These are phyloP conservation scores for Monarcha castaneiventris DNA, from an alignment of 2,113 vertebrate genomes.

Conservation along the genomic window DNA sequence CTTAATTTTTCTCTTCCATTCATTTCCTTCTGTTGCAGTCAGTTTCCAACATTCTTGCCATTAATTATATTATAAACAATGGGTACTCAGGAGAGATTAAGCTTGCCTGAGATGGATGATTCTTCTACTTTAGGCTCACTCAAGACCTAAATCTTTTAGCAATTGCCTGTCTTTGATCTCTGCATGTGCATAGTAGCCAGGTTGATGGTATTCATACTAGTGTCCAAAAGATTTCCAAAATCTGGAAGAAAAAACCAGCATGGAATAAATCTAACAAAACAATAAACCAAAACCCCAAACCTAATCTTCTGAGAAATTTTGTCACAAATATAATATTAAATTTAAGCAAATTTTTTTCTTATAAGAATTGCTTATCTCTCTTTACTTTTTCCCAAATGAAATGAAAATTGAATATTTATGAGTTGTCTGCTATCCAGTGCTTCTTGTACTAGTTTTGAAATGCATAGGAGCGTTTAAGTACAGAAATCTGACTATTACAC, in stretches of 20 bases:
- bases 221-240: not conserved
- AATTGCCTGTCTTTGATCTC: not conserved
- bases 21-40: not conserved
- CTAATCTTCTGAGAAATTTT: not conserved
- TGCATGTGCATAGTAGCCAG: not conserved
- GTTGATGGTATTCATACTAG: not conserved
- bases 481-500: not conserved
- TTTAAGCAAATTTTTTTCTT: not conserved
- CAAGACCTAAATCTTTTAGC: not conserved
- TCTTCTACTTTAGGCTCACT: not conserved
- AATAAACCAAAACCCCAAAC: fast-evolving
- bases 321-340: not conserved
- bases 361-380: not conserved
- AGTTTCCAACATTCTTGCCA: not conserved
- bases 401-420: not conserved
- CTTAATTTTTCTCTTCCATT: not conserved
- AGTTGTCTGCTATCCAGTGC: not conserved
- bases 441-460: not conserved
- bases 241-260: not conserved
- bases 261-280: not conserved
- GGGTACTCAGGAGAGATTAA: not conserved
- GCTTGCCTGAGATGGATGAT: not conserved
- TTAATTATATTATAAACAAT: not conserved
- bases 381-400: not conserved
- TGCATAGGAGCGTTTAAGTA: not conserved